Evolutionary conservation across 2,113 vertebrate genomes (phyloP).

Genomic region (Sinosuthora webbiana): DNA sequence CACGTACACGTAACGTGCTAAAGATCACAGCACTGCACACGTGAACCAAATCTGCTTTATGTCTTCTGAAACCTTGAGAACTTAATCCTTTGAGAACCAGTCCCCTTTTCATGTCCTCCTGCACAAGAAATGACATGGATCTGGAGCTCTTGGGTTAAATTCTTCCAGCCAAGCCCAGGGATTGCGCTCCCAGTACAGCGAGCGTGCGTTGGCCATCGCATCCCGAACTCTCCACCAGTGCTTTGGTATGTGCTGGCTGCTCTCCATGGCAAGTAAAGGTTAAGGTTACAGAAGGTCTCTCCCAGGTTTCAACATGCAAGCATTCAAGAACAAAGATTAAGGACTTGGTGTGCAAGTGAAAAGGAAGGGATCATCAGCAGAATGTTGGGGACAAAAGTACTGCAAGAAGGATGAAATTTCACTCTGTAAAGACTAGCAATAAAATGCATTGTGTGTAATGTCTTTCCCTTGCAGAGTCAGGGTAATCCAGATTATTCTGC

Average conservation of each 20-base stretch:
- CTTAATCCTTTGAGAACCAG: not conserved
- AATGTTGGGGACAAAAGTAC: not conserved
- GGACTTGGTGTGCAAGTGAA: not conserved
- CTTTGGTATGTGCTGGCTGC: not conserved
- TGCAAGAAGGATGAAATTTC: not conserved
- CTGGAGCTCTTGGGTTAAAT: not conserved
- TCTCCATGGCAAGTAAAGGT: not conserved
- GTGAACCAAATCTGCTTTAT: accelerated
- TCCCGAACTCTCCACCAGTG: not conserved
- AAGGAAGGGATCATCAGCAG: not conserved
- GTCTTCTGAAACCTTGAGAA: not conserved
- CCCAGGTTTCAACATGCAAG: not conserved
- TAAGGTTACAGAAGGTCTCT: not conserved
- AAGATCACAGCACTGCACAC: not conserved
- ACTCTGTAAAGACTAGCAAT: not conserved
- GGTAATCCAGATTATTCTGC: not conserved
- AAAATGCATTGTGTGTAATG: not conserved
- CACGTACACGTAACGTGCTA: accelerated
- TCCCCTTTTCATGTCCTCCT: not conserved
- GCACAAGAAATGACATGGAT: not conserved
- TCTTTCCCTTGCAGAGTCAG: not conserved
- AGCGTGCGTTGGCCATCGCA: accelerated
- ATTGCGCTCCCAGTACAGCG: not conserved
- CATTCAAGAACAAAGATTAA: not conserved
- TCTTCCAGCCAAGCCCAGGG: not conserved